phyloP scores from a whole-genome alignment of 92 coral and sea anemone species.

The Porites lobata region DNA sequence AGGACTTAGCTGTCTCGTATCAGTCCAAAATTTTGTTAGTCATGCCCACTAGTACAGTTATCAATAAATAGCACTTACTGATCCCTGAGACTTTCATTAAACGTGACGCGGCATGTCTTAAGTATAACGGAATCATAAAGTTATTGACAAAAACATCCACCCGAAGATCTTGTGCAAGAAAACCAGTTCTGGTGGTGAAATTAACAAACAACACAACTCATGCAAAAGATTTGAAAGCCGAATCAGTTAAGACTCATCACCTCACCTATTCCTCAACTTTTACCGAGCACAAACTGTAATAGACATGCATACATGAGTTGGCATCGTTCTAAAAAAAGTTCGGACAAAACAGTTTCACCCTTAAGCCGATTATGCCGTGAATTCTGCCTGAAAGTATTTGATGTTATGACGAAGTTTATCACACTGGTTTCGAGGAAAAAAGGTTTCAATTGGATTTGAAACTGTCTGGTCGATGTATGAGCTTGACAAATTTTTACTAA shows the following conservation, averaged over 20 bases:
- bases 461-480: slow-evolving; percentile 18
- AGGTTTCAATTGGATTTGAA: slow-evolving; percentile 3
- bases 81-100: not conserved
- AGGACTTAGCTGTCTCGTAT: not conserved
- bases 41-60: not conserved
- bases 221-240: not conserved
- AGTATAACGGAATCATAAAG: slow-evolving; percentile 25
- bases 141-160: slow-evolving; percentile 33
- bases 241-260: not conserved
- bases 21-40: not conserved
- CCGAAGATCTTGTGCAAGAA: not conserved
- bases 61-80: not conserved
- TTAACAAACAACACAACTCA: not conserved
- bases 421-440: not conserved
- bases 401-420: slow-evolving; percentile 1
- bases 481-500: not conserved
- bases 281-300: not conserved
- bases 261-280: not conserved
- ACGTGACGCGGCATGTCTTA: slow-evolving; percentile 38
- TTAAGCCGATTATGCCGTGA: slow-evolving; percentile 34
- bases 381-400: slow-evolving; percentile 17
- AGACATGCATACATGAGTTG: not conserved
- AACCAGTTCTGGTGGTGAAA: not conserved
- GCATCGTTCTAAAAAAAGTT: slow-evolving; percentile 9
- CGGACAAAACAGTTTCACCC: slow-evolving; percentile 23